Percentiles rank a stretch among this genome's conserved stretches.
These are phyloP conservation scores for Heptranchias perlo DNA, from an alignment of 2,113 vertebrate species.

Conservation along the genomic window DNA sequence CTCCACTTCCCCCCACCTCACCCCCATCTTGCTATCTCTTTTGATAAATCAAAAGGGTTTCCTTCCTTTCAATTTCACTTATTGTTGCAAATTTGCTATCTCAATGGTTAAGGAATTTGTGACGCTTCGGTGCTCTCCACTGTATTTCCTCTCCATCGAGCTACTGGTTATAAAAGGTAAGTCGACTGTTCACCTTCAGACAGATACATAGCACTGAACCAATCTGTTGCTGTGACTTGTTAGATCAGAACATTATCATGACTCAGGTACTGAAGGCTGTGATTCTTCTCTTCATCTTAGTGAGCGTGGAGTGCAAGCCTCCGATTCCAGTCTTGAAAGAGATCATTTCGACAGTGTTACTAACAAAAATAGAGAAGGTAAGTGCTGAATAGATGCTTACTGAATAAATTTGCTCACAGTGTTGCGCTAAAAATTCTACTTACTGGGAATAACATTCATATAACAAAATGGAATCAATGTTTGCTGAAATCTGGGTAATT, in stretches of 20 bases:
- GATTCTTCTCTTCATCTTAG: not conserved
- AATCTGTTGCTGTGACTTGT: constrained; percentile 7
- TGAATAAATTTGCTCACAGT: not conserved
- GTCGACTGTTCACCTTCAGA: not conserved
- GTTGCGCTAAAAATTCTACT: not conserved
- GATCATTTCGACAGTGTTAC: rapidly evolving
- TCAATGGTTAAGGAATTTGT: not conserved
- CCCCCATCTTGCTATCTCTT: not conserved
- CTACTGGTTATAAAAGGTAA: constrained; percentile 27
- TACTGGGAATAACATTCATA: not conserved
- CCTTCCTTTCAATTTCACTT: not conserved
- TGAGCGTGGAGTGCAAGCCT: not conserved
- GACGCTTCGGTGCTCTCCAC: not conserved
- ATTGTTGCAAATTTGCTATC: not conserved
- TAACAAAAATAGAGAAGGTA: not conserved
- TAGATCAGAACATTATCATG: not conserved
- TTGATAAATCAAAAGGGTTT: not conserved
- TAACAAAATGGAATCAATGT: not conserved
- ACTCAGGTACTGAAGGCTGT: not conserved
- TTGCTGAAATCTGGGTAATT: not conserved
- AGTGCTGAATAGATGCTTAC: not conserved
- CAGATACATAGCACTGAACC: not conserved
- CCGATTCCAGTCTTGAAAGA: not conserved
- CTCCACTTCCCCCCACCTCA: not conserved
- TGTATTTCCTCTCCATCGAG: not conserved